phyloP scores from a whole-genome alignment of 2,888 invertebrate species.

The Pristionchus japonicus region DNA sequence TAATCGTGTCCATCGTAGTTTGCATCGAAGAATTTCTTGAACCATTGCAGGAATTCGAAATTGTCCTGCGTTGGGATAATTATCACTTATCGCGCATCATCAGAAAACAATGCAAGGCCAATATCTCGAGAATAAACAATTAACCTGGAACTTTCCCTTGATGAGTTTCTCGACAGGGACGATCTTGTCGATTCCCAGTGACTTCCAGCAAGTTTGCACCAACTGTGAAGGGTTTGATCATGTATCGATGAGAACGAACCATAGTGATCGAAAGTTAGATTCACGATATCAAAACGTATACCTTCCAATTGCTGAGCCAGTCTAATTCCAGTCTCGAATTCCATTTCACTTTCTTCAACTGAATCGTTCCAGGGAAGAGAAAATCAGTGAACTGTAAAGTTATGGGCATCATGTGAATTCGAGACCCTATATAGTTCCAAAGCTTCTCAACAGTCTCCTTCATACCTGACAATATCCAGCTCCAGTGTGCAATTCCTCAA shows the following conservation, averaged over 20 bases:
- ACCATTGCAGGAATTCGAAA: conserved; percentile 99
- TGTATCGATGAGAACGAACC: background rate
- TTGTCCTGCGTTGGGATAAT: conserved; percentile 83
- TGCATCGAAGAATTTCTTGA: conserved; percentile 99
- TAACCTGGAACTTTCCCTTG: conserved; percentile 93
- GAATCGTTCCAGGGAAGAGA: conserved; percentile 85
- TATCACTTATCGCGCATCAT: background rate
- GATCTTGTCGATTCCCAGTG: conserved; percentile 98
- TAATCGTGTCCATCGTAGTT: conserved; percentile 98
- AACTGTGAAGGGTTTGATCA: background rate
- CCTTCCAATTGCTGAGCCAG: conserved; percentile 98
- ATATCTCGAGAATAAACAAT: background rate
- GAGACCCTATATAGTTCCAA: no score
- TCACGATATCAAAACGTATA: background rate
- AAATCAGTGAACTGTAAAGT: conserved; percentile 92
- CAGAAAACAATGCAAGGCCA: background rate
- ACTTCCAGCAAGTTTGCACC: conserved; percentile 95
- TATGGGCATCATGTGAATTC: background rate
- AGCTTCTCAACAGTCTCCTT: background rate
- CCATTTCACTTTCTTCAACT: conserved; percentile 83
- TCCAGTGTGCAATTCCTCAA: conserved; percentile 97
- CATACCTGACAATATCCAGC: conserved; percentile 88
- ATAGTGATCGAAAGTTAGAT: background rate
- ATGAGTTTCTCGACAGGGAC: conserved; percentile 99
- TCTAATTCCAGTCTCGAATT: conserved; percentile 98